Conservation (phyloP, 2,888 invertebrate species). For the Acleris holmiana region DNA sequence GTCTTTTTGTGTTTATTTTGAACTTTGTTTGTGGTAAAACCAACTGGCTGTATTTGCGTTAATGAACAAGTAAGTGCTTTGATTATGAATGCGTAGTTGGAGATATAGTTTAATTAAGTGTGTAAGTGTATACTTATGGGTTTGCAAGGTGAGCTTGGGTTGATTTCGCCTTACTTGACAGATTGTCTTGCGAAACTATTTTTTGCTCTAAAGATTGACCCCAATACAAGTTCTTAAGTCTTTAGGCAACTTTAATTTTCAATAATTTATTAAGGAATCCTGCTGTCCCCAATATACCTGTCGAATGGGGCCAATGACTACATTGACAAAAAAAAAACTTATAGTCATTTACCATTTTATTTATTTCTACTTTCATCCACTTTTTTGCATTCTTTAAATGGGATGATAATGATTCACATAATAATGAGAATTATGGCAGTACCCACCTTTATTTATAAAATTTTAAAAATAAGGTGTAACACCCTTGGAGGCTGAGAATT, state of each 20-base stretch:
- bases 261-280: too few species aligned
- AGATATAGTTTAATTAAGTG: constrained; percentile 36
- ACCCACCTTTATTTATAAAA: too few species aligned
- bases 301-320: too few species aligned
- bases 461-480: too few species aligned
- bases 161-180: constrained; percentile 57
- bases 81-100: constrained; percentile 4
- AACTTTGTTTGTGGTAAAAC: constrained; percentile 19
- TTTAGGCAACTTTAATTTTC: constrained; percentile 13
- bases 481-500: too few species aligned
- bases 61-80: constrained; percentile 22
- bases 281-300: too few species aligned
- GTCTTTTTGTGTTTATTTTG: constrained; percentile 49
- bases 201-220: constrained; percentile 55
- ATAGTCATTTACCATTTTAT: too few species aligned
- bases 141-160: constrained; percentile 38
- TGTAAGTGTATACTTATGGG: constrained; percentile 28
- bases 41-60: constrained; percentile 22
- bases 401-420: too few species aligned
- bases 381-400: too few species aligned
- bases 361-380: too few species aligned
- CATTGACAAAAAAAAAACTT: too few species aligned
- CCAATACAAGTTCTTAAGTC: constrained; percentile 48
- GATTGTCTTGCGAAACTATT: constrained; percentile 59
- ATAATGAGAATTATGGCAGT: too few species aligned